A percentile compares a stretch with the other conserved stretches of the same genome.
phyloP scores from a whole-genome alignment of 2,113 vertebrate genomes.

The Sphyrna mokarran region DNA sequence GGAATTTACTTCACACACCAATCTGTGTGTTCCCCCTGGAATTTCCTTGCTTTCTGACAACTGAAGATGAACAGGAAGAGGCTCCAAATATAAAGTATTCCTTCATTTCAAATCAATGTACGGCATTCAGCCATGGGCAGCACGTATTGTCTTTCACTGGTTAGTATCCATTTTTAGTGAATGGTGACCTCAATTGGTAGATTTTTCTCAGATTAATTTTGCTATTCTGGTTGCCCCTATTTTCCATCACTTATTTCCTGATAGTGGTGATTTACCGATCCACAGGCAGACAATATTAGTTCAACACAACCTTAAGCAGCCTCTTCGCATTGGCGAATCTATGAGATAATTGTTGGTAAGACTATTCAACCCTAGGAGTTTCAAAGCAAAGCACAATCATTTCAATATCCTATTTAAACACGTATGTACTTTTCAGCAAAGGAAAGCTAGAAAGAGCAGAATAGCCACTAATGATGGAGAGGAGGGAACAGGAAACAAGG shows the following conservation, averaged over 20 bases:
- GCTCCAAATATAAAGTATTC: background rate
- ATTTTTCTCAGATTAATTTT: background rate
- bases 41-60: background rate
- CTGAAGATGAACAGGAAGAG: constrained; percentile 1
- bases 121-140: background rate
- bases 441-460: background rate
- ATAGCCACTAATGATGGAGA: background rate
- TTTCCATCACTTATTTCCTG: background rate
- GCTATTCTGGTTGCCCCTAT: background rate
- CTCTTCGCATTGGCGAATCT: background rate
- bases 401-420: background rate
- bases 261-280: background rate
- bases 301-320: background rate
- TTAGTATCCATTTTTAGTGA: background rate
- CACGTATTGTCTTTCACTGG: background rate
- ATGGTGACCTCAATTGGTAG: background rate
- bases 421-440: background rate
- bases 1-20: background rate
- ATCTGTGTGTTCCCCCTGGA: background rate
- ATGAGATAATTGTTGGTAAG: background rate
- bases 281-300: background rate
- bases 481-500: background rate
- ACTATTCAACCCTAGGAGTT: background rate
- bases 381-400: background rate
- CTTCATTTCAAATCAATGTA: background rate